Conservation (phyloP, 2,888 invertebrate species). For the Phortica okadai region DNA sequence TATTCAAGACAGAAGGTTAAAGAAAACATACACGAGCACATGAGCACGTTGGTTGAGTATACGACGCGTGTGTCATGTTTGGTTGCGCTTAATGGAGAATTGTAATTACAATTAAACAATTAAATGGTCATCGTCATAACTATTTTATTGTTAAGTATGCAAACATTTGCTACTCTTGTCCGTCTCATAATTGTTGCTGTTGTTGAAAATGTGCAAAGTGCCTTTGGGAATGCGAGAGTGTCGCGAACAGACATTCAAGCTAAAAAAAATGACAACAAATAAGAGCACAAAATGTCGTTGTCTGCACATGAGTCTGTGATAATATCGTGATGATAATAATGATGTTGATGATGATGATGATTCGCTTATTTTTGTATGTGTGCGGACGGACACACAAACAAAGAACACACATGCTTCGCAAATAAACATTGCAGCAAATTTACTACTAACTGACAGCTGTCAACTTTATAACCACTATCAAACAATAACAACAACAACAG, state of each 20-base stretch:
- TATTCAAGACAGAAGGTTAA: neutral
- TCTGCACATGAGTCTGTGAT: neutral
- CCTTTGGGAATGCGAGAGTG: neutral
- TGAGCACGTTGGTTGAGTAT: neutral
- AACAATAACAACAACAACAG: conserved; percentile 53
- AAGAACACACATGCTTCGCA: conserved; percentile 60
- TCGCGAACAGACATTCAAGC: neutral
- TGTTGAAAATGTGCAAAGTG: conserved; percentile 8
- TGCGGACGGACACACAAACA: conserved; percentile 59
- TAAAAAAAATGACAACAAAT: neutral
- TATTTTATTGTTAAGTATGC: conserved; percentile 68
- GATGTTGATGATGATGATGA: too few relatives aligned
- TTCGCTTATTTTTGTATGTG: conserved; percentile 15
- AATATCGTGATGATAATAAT: neutral
- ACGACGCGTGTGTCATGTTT: conserved; percentile 2
- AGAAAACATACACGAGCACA: too few relatives aligned
- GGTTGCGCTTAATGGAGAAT: conserved; percentile 39
- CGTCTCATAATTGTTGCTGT: conserved; percentile 42
- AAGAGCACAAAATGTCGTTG: neutral
- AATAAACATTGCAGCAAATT: conserved; percentile 69
- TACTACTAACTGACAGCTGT: conserved; percentile 72
- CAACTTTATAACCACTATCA: conserved; percentile 70
- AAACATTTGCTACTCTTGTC: conserved; percentile 64
- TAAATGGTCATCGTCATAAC: conserved; percentile 65
- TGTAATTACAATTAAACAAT: conserved; percentile 63